A percentile compares a stretch with the other conserved stretches of the same genome.
Evolutionary conservation across 2,797 vertebrate species (phyloP).

Genomic region (Darevskia nairensis): DNA sequence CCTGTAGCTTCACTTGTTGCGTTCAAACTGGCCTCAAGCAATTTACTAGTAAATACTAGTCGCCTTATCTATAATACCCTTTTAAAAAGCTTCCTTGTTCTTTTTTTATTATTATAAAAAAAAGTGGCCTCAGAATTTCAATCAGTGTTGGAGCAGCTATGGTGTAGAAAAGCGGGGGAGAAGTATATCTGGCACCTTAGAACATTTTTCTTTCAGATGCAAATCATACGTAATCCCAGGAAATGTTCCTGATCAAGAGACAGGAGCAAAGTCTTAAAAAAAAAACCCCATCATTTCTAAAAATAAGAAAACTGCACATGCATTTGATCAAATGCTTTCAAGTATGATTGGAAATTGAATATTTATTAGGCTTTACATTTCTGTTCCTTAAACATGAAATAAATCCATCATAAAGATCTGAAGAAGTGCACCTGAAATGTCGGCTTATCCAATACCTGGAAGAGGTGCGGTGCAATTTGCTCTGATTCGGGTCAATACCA

Average conservation of each 20-base stretch:
- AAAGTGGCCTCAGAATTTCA: not conserved
- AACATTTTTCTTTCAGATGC: conserved; percentile 24
- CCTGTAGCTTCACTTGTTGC: no score
- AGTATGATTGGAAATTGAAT: not conserved
- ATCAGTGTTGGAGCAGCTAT: not conserved
- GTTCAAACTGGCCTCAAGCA: not conserved
- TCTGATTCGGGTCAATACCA: not conserved
- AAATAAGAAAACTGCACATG: not conserved
- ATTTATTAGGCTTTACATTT: conserved; percentile 46
- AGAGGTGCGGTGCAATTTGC: conserved; percentile 38
- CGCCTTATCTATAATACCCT: not conserved
- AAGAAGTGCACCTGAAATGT: conserved; percentile 34
- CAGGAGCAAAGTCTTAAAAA: not conserved
- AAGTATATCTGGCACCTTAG: not conserved
- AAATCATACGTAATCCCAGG: conserved; percentile 18
- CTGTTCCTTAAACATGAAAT: not conserved
- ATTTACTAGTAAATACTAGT: not conserved
- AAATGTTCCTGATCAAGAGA: conserved; percentile 25
- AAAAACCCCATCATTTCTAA: not conserved
- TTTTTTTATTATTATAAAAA: not conserved
- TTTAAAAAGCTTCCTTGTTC: conserved; percentile 2
- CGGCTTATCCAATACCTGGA: conserved; percentile 3
- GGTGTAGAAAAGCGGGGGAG: not conserved
- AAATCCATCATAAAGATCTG: conserved; percentile 28
- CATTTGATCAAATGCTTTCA: conserved; percentile 7